A percentile compares a stretch with the other conserved stretches of the same genome.
Conservation (phyloP, 2,888 invertebrate genomes). For the Cosmopolites sordidus region DNA sequence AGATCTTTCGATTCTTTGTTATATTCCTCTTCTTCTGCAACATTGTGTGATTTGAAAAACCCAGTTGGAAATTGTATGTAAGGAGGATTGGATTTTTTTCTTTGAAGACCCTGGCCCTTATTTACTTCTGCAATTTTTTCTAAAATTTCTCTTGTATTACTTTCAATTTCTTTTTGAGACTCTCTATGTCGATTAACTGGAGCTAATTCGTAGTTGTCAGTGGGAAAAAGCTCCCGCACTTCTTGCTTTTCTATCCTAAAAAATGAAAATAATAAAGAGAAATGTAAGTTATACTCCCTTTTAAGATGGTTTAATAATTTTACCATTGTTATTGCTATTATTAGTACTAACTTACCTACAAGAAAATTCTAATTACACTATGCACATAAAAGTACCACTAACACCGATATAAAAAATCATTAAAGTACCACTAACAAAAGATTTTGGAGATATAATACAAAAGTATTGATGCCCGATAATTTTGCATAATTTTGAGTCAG, state of each 20-base stretch:
- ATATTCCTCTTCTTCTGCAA: slow-evolving; percentile 29
- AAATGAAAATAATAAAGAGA: too few species aligned
- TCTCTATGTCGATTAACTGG: neutral
- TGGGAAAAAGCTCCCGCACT: slow-evolving; percentile 10
- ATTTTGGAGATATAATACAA: slow-evolving; percentile 26
- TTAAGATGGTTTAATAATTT: too few species aligned
- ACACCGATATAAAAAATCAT: too few species aligned
- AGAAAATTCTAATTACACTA: slow-evolving; percentile 34
- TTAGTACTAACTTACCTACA: slow-evolving; percentile 35
- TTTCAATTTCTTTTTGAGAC: slow-evolving; percentile 17
- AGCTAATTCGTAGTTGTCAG: neutral
- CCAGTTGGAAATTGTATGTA: slow-evolving; percentile 37
- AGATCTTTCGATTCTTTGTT: slow-evolving; percentile 37
- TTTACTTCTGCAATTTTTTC: slow-evolving; percentile 56
- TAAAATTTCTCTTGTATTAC: slow-evolving; percentile 49
- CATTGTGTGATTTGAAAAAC: slow-evolving; percentile 26
- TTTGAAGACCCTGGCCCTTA: slow-evolving; percentile 46
- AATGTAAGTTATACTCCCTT: too few species aligned
- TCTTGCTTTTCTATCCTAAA: slow-evolving; percentile 29
- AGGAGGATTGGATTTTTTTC: slow-evolving; percentile 32
- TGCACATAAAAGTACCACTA: slow-evolving; percentile 25
- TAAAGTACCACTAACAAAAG: slow-evolving; percentile 26
- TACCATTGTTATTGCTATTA: too few species aligned
- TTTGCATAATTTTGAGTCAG: too few species aligned
- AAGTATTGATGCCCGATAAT: slow-evolving; percentile 5